A percentile compares a stretch with the other conserved stretches of the same genome.
These are phyloP conservation scores for Actinostola sp. DNA, from an alignment of 92 coral and sea anemone species.

Conservation along the genomic window DNA sequence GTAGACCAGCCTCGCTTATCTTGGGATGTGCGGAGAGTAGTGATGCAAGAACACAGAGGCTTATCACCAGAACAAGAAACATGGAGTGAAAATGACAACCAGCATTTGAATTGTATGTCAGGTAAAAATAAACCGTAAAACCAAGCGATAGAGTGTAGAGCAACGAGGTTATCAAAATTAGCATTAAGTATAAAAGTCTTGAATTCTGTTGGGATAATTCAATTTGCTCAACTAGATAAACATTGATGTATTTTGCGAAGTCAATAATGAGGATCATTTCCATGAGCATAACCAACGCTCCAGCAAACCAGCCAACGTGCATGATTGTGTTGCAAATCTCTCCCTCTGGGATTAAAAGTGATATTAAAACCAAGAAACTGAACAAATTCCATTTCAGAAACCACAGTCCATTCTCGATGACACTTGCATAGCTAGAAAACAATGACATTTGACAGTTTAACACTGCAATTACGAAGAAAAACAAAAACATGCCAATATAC, in stretches of 20 bases:
- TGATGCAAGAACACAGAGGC: constrained; percentile 61
- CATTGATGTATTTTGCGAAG: constrained; percentile 57
- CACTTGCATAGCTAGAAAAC: constrained; percentile 42
- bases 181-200: constrained; percentile 58
- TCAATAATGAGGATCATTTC: constrained; percentile 75
- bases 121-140: constrained; percentile 65
- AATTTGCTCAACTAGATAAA: constrained; percentile 69
- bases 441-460: constrained; percentile 78
- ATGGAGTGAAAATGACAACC: constrained; percentile 65
- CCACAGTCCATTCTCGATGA: constrained; percentile 88
- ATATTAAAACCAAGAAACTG: constrained; percentile 55
- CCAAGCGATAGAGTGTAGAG: constrained; percentile 69
- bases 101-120: constrained; percentile 41
- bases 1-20: constrained; percentile 71
- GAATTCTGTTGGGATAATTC: constrained; percentile 56
- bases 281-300: constrained; percentile 62
- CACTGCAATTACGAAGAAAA: constrained; percentile 68
- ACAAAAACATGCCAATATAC: constrained; percentile 75
- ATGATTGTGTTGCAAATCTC: constrained; percentile 63
- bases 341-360: constrained; percentile 79
- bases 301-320: constrained; percentile 81
- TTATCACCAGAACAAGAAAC: constrained; percentile 52
- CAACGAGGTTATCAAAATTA: constrained; percentile 59
- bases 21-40: constrained; percentile 73
- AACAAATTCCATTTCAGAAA: constrained; percentile 77